Percentiles rank a stretch among this genome's conserved stretches.
Conservation (phyloP, 1,140 invertebrate species). For the Drosophila tristis region DNA sequence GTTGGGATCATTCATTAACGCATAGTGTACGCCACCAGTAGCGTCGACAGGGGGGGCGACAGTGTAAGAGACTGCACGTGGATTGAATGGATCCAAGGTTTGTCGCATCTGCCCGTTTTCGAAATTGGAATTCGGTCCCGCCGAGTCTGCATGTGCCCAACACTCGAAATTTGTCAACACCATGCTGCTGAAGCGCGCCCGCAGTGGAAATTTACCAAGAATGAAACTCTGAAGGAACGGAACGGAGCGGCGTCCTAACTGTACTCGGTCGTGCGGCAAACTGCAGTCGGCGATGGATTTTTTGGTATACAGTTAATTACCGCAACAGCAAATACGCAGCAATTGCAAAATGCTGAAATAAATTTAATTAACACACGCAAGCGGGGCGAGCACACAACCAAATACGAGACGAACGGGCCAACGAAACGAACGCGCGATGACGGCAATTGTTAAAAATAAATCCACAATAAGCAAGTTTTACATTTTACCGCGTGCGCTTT, state of each 20-base stretch:
- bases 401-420: constrained; percentile 28
- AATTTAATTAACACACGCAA: constrained; percentile 70
- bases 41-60: constrained; percentile 6
- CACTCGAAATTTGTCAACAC: constrained; percentile 83
- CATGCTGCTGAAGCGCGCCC: constrained; percentile 49
- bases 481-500: constrained; percentile 62
- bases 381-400: constrained; percentile 34
- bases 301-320: constrained; percentile 53
- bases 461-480: constrained; percentile 57
- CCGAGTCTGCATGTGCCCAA: constrained; percentile 77
- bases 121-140: constrained; percentile 44
- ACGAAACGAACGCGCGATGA: constrained; percentile 46
- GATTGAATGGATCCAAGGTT: constrained; percentile 74
- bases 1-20: constrained; percentile 65
- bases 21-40: constrained; percentile 63
- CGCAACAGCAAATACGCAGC: constrained; percentile 58
- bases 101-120: constrained; percentile 42
- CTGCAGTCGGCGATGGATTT: constrained; percentile 38
- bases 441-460: constrained; percentile 82
- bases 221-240: constrained; percentile 21
- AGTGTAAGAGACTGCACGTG: constrained; percentile 63
- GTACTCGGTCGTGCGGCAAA: constrained; percentile 45
- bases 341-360: constrained; percentile 57
- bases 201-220: constrained; percentile 76
- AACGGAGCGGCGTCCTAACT: constrained; percentile 25